Percentiles rank a stretch among this genome's conserved stretches.
phyloP scores from a whole-genome alignment of 2,888 invertebrate genomes.

The Tyria jacobaeae region DNA sequence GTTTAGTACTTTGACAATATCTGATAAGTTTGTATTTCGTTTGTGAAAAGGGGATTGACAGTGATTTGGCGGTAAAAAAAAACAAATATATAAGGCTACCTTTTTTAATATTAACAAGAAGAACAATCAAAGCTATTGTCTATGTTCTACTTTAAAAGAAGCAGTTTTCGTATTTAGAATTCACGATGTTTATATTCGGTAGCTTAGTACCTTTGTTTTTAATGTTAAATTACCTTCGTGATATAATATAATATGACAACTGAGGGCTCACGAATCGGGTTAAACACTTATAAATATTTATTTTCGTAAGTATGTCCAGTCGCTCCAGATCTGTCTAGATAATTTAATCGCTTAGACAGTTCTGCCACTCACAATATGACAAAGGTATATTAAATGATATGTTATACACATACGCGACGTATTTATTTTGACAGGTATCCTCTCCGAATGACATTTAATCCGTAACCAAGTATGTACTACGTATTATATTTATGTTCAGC shows the following conservation, averaged over 20 bases:
- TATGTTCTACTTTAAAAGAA: too few species aligned
- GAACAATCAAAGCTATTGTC: too few species aligned
- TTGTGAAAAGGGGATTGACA: not conserved
- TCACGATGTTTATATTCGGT: not conserved
- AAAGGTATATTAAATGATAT: constrained; percentile 12
- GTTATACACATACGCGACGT: constrained; percentile 1
- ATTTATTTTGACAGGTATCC: constrained; percentile 13
- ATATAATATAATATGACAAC: not conserved
- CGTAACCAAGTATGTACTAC: not conserved
- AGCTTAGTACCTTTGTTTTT: not conserved
- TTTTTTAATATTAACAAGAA: too few species aligned
- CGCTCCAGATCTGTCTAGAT: constrained; percentile 17
- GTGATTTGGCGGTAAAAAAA: too few species aligned
- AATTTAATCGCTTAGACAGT: constrained; percentile 8
- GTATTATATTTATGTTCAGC: not conserved
- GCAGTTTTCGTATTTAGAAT: too few species aligned
- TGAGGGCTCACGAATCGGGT: not conserved
- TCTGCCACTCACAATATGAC: constrained; percentile 17
- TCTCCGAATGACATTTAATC: not conserved
- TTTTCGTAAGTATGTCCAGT: constrained; percentile 13
- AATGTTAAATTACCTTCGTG: not conserved
- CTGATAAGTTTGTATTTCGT: not conserved
- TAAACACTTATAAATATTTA: constrained; percentile 1
- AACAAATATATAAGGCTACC: too few species aligned
- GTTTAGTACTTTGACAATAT: not conserved